Percentiles rank a stretch among this genome's conserved stretches.
Evolutionary conservation across 1,140 invertebrate species (phyloP).

Genomic region (Antheraea pernyi): DNA sequence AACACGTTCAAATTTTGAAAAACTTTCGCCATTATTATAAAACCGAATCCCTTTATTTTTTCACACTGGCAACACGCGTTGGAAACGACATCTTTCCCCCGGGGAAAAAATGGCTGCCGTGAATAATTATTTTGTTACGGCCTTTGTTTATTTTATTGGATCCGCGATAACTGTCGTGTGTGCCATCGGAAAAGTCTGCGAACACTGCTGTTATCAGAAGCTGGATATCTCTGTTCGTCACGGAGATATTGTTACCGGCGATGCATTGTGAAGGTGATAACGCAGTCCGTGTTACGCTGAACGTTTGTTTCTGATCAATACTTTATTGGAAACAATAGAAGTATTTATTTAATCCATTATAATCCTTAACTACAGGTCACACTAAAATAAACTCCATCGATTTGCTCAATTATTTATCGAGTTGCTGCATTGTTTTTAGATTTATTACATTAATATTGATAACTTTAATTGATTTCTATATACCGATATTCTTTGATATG

Average conservation of each 20-base stretch:
- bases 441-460: no score
- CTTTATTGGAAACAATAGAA: neutral
- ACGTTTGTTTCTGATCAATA: conserved; percentile 2
- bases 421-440: no score
- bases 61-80: conserved; percentile 27
- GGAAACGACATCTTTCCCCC: conserved; percentile 28
- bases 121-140: conserved; percentile 24
- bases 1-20: conserved; percentile 63
- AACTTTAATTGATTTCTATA: no score
- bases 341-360: neutral
- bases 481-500: no score
- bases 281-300: conserved; percentile 12
- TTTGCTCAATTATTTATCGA: no score
- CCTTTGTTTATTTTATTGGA: conserved; percentile 22
- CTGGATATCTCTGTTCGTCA: conserved; percentile 69
- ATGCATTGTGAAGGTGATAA: conserved; percentile 60
- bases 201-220: conserved; percentile 64
- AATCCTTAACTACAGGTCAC: no score
- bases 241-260: conserved; percentile 59
- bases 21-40: conserved; percentile 54
- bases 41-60: conserved; percentile 3
- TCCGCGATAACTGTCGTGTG: conserved; percentile 34
- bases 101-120: conserved; percentile 18
- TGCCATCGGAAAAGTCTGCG: conserved; percentile 37
- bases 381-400: no score